Evolutionary conservation across 2,113 vertebrate genomes (phyloP).

Genomic region (Solenodon paradoxus): DNA sequence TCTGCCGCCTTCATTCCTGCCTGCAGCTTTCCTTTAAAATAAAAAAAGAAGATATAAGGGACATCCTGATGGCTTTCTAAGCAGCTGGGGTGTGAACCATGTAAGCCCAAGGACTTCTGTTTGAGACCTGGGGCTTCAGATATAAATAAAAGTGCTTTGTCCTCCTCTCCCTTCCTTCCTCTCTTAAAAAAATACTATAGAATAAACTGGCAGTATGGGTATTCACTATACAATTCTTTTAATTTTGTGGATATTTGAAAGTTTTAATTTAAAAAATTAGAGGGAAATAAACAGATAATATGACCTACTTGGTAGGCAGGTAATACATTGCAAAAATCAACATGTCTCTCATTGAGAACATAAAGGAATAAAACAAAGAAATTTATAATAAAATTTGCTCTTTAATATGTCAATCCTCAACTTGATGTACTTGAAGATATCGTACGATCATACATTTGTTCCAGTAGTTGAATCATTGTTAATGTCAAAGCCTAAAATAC

Average conservation of each 20-base stretch:
- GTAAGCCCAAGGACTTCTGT: too few relatives aligned
- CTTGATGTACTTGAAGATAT: background rate
- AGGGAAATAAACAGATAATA: background rate
- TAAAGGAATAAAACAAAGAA: background rate
- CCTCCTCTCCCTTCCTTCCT: too few relatives aligned
- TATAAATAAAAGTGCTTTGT: too few relatives aligned
- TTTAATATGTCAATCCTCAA: background rate
- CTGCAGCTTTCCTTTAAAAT: too few relatives aligned
- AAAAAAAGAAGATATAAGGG: too few relatives aligned
- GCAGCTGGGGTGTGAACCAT: too few relatives aligned
- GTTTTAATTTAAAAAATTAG: constrained; percentile 27
- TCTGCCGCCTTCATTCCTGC: too few relatives aligned
- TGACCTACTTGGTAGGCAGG: background rate
- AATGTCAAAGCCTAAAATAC: background rate
- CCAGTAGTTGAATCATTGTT: background rate
- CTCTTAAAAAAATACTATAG: too few relatives aligned
- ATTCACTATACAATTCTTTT: background rate
- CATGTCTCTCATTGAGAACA: background rate
- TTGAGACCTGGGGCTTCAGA: too few relatives aligned
- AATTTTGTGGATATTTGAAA: constrained; percentile 17
- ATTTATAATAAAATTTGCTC: background rate
- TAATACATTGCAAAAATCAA: constrained; percentile 49
- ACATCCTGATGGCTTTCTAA: too few relatives aligned
- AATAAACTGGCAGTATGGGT: background rate
- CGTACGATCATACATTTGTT: background rate